Evolutionary conservation across 2,797 vertebrate genomes (phyloP).

Genomic region (Babyrousa celebensis): DNA sequence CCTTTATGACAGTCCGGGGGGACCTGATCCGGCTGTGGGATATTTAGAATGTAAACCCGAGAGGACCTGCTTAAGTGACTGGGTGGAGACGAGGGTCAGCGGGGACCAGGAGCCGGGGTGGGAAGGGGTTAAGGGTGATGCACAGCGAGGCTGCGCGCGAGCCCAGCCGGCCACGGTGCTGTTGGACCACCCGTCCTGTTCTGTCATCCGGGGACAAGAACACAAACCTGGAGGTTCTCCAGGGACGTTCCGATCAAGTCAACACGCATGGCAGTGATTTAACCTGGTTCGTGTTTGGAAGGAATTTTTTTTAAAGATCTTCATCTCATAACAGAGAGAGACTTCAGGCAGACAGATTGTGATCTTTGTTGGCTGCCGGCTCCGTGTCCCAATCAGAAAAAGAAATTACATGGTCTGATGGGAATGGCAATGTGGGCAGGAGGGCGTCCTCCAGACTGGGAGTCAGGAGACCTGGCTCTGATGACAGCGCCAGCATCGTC

Average conservation of each 20-base stretch:
- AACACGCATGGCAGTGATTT: conserved; percentile 2
- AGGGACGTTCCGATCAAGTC: neutral
- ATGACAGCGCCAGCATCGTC: neutral
- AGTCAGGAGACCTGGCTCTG: conserved; percentile 70
- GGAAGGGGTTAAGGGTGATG: neutral
- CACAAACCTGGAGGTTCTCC: neutral
- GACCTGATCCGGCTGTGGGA: neutral
- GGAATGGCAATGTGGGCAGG: conserved; percentile 74
- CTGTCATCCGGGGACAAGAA: neutral
- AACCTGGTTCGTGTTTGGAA: conserved; percentile 69
- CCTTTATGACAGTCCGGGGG: neutral
- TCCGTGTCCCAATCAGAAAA: conserved; percentile 82
- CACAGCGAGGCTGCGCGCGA: accelerated
- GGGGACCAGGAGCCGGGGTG: neutral
- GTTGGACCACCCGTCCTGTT: neutral
- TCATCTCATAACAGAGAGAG: conserved; percentile 73
- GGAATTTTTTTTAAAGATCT: neutral
- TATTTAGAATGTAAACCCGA: neutral
- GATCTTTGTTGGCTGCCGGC: conserved; percentile 83
- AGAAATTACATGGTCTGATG: conserved; percentile 86
- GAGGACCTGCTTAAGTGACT: neutral
- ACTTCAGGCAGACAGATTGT: conserved; percentile 77
- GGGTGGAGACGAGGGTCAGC: neutral
- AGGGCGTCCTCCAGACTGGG: conserved; percentile 73
- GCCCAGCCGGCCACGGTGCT: neutral